Evolutionary conservation across 2,888 invertebrate genomes (phyloP), one percentile per base, ranked within the genome.

Genomic region (Cheilosia urbana): DNA sequence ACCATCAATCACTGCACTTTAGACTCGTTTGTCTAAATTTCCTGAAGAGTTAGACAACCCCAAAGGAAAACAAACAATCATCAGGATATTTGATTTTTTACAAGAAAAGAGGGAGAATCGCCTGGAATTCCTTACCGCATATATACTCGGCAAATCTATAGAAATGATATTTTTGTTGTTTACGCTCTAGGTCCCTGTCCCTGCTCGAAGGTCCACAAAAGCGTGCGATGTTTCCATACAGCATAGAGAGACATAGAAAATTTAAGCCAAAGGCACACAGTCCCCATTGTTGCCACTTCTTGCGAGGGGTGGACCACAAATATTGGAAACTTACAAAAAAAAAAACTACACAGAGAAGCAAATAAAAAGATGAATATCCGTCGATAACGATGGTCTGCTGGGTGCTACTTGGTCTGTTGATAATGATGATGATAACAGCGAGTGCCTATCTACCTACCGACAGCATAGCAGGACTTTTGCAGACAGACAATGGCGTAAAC

Each of bases 11-110:
- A 85, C 81, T 81, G 85, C 85, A 85, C 85, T 85, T 85, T 81
- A 85, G 85, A 85, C 85, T 85, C 85, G 85, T 85, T 85, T 85
- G 85, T 85, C 85, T 85, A 81, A 85, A 85, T 85, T 85, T 85
- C 85, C 85, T 85, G 85, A 85, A 85, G 85, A 85, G 85, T 77
- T 85, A 85, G 85, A 76, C 85, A 81, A 81, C 68, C 85, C 85
- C 77, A 85, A 85, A 85, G 85, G 85, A 85, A 85, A 85, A 81
- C 81, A 85, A 85, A 85, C 85, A 85, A 85, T 85, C 85, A 85
- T 85, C 85, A 85, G 85, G 85, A 85, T 85, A 85, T 85, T 85
- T 85, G 85, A 85, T 85, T 85, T 85, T 85, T 66, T 68, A 62
- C 66, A 77, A 77, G 81, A 72, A 78, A 77, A 73, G 57, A 76